These are phyloP conservation scores for Leptogaster cylindrica DNA, from an alignment of 2,888 invertebrate genomes.

Conservation along the genomic window DNA sequence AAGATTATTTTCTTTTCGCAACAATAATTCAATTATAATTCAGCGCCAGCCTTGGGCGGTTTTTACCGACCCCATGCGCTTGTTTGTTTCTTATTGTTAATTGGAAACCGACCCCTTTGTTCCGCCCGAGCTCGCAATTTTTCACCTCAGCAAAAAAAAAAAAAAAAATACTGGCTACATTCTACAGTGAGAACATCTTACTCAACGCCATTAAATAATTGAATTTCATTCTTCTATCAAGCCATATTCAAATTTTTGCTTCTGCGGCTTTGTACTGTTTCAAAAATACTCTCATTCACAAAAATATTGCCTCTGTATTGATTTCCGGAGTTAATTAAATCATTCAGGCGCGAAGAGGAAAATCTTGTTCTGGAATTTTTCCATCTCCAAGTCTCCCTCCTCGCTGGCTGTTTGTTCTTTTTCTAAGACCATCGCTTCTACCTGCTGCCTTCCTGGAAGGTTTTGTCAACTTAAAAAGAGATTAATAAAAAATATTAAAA, in stretches of 20 bases:
- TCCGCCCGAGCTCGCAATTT: neutral
- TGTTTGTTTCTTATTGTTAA: conserved; percentile 47
- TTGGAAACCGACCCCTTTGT: conserved; percentile 44
- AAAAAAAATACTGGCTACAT: no score
- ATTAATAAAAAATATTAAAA: conserved; percentile 40
- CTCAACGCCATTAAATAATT: no score
- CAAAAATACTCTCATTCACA: no score
- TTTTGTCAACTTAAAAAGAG: conserved; percentile 38
- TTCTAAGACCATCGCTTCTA: conserved; percentile 1
- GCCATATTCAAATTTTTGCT: no score
- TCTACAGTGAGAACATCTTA: no score
- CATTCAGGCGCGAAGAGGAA: conserved; percentile 48
- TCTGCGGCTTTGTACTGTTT: no score
- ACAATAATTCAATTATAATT: conserved; percentile 49
- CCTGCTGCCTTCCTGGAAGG: conserved; percentile 3
- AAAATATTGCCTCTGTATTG: no score
- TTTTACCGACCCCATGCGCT: conserved; percentile 37
- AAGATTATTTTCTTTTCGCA: conserved; percentile 49
- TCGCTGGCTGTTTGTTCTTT: conserved; percentile 18
- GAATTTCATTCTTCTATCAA: no score
- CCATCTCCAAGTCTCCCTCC: neutral
- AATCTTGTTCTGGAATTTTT: conserved; percentile 44
- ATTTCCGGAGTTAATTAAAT: conserved; percentile 50
- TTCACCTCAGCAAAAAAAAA: no score
- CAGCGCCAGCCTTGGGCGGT: conserved; percentile 40